phyloP scores from a whole-genome alignment of 2,113 vertebrate genomes.

The Periophthalmodon schlosseri region DNA sequence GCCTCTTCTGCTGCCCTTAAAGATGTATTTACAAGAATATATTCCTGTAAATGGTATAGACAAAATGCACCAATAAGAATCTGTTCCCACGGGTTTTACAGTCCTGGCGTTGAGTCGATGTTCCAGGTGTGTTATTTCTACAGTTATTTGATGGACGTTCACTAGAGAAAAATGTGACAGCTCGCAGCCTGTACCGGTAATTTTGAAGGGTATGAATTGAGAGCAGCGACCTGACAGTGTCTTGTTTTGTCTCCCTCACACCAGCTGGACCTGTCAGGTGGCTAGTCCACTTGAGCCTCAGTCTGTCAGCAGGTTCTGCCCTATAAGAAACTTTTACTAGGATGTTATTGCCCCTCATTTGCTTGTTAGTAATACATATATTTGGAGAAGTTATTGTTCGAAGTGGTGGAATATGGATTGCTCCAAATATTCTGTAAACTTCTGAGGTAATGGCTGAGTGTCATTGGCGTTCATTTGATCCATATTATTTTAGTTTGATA shows the following conservation, averaged over 20 bases:
- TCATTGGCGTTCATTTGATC: too few species aligned
- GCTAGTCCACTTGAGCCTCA: not conserved
- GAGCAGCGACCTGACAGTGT: not conserved
- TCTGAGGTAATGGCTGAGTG: not conserved
- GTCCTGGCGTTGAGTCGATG: not conserved
- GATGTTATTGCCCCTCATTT: not conserved
- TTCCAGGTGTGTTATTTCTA: not conserved
- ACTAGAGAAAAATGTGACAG: slow-evolving; percentile 1
- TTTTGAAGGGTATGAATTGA: slow-evolving; percentile 6
- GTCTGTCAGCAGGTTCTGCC: slow-evolving; percentile 4
- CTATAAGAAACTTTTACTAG: not conserved
- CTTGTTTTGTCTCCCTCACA: slow-evolving; percentile 8
- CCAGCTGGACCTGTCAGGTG: slow-evolving; percentile 12
- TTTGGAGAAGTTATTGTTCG: not conserved
- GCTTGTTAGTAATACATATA: not conserved
- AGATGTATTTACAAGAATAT: not conserved
- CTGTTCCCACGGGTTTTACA: not conserved
- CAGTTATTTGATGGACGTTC: not conserved
- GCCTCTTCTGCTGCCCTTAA: not conserved
- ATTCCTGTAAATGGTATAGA: not conserved
- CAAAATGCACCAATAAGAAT: not conserved
- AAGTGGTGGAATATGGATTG: not conserved
- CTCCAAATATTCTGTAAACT: not conserved
- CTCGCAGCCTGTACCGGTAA: not conserved
- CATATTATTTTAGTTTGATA: not conserved